Evolutionary conservation across 1,140 invertebrate species (phyloP).

Genomic region (Helicoverpa armigera): DNA sequence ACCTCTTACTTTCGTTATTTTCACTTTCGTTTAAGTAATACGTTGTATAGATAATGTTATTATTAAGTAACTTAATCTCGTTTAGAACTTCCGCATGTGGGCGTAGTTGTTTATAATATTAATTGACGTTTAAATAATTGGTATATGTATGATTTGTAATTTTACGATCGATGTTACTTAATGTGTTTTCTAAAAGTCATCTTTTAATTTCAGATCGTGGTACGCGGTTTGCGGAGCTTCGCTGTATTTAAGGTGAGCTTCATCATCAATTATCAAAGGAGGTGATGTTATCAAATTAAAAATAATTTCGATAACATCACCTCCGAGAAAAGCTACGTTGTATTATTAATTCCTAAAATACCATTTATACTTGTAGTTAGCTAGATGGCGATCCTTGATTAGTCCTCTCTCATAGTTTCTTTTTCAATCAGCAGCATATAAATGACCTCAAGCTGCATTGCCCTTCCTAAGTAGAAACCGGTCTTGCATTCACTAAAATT

Average conservation of each 20-base stretch:
- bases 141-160: slow-evolving; percentile 3
- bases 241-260: slow-evolving; percentile 51
- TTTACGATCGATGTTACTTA: slow-evolving; percentile 21
- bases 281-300: too few relatives aligned
- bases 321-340: too few relatives aligned
- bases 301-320: too few relatives aligned
- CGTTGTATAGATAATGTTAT: slow-evolving; percentile 58
- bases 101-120: slow-evolving; percentile 53
- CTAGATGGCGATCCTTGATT: not conserved
- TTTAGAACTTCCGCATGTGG: slow-evolving; percentile 58
- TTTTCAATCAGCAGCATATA: not conserved
- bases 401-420: not conserved
- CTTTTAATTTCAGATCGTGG: slow-evolving; percentile 50
- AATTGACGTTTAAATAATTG: slow-evolving; percentile 36
- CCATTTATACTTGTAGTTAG: too few relatives aligned
- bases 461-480: not conserved
- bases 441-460: not conserved
- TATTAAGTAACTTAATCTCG: slow-evolving; percentile 65
- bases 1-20: slow-evolving; percentile 84
- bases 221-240: slow-evolving; percentile 42
- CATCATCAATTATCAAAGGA: too few relatives aligned
- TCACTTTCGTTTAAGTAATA: slow-evolving; percentile 80
- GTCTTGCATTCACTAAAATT: slow-evolving; percentile 1
- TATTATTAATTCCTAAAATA: too few relatives aligned
- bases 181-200: slow-evolving; percentile 32